Evolutionary conservation across 2,797 vertebrate genomes (phyloP).

Genomic region (Cygnus olor): DNA sequence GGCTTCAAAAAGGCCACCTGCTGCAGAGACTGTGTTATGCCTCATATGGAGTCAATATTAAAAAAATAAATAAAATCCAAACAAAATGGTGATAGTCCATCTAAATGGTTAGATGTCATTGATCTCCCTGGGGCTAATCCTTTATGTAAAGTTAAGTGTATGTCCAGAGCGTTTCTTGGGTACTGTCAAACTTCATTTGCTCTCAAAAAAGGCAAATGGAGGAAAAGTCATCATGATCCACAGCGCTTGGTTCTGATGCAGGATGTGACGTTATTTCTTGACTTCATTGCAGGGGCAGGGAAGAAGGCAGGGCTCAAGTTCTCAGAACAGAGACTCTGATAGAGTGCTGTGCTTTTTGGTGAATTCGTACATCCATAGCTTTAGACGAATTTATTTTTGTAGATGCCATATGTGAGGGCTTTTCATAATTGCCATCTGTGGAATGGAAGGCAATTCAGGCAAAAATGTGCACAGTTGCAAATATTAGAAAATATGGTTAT

Average conservation of each 20-base stretch:
- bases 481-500: conserved; percentile 3
- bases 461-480: conserved; percentile 1
- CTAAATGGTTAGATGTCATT: not conserved
- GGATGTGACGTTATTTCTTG: not conserved
- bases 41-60: not conserved
- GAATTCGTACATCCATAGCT: not conserved
- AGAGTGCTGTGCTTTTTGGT: not conserved
- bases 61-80: not conserved
- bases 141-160: not conserved
- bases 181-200: not conserved
- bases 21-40: not conserved
- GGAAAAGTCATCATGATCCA: not conserved
- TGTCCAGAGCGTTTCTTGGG: not conserved
- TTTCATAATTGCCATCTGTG: conserved; percentile 41
- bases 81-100: not conserved
- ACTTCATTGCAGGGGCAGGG: not conserved
- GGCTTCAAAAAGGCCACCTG: not conserved
- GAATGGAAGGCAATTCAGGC: not conserved
- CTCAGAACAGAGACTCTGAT: not conserved
- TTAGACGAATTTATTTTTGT: conserved; percentile 13
- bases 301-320: not conserved
- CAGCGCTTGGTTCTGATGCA: not conserved
- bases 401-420: not conserved
- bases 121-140: not conserved
- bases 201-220: not conserved